Conservation (phyloP, 2,797 vertebrate genomes). For the Sebastes iracundus region DNA sequence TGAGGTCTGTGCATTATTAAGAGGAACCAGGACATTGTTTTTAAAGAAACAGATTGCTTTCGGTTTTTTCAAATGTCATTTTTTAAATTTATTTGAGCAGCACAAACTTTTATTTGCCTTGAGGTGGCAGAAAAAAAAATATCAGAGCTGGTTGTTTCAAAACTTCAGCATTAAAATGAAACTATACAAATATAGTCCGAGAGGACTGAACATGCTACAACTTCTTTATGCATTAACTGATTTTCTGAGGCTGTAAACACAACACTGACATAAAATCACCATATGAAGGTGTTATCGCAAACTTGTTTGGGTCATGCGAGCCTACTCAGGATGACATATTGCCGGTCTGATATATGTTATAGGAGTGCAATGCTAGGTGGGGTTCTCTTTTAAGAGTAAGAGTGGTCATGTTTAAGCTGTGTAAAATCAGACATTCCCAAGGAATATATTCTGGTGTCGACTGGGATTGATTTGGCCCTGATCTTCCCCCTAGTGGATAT, state of each 20-base stretch:
- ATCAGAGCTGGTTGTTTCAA: neutral
- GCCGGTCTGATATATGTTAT: no score
- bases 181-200: neutral
- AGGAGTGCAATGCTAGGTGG: neutral
- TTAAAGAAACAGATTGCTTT: neutral
- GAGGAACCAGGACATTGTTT: neutral
- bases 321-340: no score
- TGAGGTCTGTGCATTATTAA: neutral
- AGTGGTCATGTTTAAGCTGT: neutral
- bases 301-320: no score
- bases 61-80: neutral
- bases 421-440: neutral
- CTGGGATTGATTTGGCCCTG: neutral
- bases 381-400: neutral
- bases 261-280: neutral
- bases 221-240: neutral
- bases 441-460: neutral
- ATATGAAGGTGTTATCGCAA: no score
- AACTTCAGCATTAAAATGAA: neutral
- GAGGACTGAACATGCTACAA: neutral
- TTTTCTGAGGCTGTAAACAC: neutral
- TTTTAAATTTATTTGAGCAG: neutral
- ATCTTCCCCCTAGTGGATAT: neutral
- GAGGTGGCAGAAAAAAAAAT: neutral
- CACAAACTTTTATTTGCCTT: neutral